Conservation (phyloP, 2,113 vertebrate genomes). For the Elgaria multicarinata region DNA sequence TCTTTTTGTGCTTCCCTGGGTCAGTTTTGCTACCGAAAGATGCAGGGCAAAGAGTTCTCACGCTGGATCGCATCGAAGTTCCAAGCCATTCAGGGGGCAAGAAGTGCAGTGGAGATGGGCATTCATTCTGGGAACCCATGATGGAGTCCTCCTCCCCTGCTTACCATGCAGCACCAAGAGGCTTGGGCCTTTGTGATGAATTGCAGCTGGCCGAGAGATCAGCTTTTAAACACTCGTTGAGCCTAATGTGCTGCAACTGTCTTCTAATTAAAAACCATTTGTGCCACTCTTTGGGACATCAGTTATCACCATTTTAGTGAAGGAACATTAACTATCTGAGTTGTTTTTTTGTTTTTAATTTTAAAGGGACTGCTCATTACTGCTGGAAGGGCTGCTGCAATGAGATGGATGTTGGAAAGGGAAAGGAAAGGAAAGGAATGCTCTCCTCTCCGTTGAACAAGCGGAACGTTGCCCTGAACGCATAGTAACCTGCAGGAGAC, state of each 20-base stretch:
- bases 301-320: not conserved
- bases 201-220: slow-evolving; percentile 23
- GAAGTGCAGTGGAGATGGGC: too few relatives aligned
- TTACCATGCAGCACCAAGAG: too few relatives aligned
- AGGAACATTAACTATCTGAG: slow-evolving; percentile 5
- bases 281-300: slow-evolving; percentile 2
- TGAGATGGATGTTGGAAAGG: not conserved
- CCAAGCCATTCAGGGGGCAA: not conserved
- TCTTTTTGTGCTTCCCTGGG: not conserved
- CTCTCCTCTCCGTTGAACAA: not conserved
- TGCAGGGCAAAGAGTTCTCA: not conserved
- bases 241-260: slow-evolving; percentile 8
- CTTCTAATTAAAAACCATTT: slow-evolving; percentile 6
- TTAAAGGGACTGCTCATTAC: too few relatives aligned
- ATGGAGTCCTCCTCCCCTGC: not conserved
- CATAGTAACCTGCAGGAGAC: not conserved
- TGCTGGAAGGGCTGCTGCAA: too few relatives aligned
- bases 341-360: not conserved
- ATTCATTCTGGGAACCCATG: not conserved
- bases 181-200: not conserved
- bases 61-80: not conserved
- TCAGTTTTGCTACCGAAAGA: not conserved
- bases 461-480: not conserved
- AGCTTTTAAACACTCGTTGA: slow-evolving; percentile 35
- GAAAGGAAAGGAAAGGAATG: not conserved